Evolutionary conservation across 2,888 invertebrate genomes (phyloP), one percentile per base, ranked within the genome.

Genomic region (Monoplex corrugatus): DNA sequence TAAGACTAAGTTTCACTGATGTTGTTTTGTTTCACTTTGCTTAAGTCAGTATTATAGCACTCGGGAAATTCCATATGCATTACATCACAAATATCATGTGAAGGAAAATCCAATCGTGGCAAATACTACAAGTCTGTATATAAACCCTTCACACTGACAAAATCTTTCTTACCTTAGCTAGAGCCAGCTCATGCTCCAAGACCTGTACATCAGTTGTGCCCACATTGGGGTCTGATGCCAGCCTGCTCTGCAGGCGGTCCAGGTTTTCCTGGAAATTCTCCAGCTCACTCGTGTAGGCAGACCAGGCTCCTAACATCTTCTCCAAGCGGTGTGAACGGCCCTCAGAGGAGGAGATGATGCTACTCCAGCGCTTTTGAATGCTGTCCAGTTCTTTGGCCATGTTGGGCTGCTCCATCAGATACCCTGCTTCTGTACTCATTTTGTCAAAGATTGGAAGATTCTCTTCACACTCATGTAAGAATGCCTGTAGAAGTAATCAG

Each of bases 381-480:
- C 91, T 91, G 28, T 94, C 94, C 38, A 95, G 91, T n/a, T 95
- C 94, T 28, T 89, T 90, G 44, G 94, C 92, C 91, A 95, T 93
- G 87, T 94, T 93, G 0, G 95, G 95, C 90, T 95, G 95, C 89
- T 95, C 95, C 90, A 94, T 92, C 35, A 95, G 91, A 89, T 94
- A 94, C 16, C 94, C 92, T 23, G 95, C 95, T 89, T 95, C 95
- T 8, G 94, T 93, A 50, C 92, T 93, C 93, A 95, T 92, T 89
- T 94, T 94, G 90, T 95, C 95, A 93, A 95, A 95, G 35, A 95
- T 90, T 2, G 94, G 95, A 68, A 95, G 91, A 88, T 95, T 97
- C 92, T 97, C 97, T 94, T 98, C 97, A 95, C 98, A 98, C 95
- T 98, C 98, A 92, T 97, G 97, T 92, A 98, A 97, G 92, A 98